A percentile compares a stretch with the other conserved stretches of the same genome.
phyloP scores from a whole-genome alignment of 2,113 vertebrate species.

The Piaya cayana region DNA sequence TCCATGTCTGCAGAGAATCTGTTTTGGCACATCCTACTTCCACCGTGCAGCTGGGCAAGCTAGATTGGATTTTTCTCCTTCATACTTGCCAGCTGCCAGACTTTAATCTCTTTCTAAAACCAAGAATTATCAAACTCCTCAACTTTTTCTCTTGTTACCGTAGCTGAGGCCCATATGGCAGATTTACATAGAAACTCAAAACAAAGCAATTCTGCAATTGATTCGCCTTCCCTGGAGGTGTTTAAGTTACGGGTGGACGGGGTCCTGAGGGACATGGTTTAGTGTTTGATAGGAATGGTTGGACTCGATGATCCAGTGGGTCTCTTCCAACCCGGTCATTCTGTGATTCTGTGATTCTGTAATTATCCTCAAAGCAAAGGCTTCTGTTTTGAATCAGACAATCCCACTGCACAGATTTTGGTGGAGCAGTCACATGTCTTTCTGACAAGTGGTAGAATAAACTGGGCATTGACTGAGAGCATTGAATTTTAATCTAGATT shows the following conservation, averaged over 20 bases:
- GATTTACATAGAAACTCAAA: conserved; percentile 69
- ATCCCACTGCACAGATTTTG: conserved; percentile 21
- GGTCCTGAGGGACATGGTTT: too few species aligned
- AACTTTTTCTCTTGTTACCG: conserved; percentile 55
- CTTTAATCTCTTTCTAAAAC: conserved; percentile 57
- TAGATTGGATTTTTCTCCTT: conserved; percentile 59
- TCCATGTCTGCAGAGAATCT: neutral
- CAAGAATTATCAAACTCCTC: conserved; percentile 62
- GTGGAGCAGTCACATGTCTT: neutral
- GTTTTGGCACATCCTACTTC: conserved; percentile 41
- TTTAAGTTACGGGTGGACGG: too few species aligned
- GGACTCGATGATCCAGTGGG: too few species aligned
- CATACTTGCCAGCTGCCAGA: conserved; percentile 60
- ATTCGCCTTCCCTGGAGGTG: too few species aligned
- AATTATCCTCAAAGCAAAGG: conserved; percentile 54
- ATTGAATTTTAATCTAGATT: neutral
- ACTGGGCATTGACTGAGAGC: neutral
- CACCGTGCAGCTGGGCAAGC: conserved; percentile 53
- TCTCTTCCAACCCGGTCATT: too few species aligned
- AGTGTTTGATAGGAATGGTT: too few species aligned
- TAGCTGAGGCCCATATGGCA: conserved; percentile 60
- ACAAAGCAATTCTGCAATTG: conserved; percentile 52
- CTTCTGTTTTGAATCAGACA: conserved; percentile 23
- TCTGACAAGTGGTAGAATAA: neutral
- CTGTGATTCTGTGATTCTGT: too few species aligned